Conservation (phyloP, 64 coral and sea anemone genomes). For the Astreopora myriophthalma region DNA sequence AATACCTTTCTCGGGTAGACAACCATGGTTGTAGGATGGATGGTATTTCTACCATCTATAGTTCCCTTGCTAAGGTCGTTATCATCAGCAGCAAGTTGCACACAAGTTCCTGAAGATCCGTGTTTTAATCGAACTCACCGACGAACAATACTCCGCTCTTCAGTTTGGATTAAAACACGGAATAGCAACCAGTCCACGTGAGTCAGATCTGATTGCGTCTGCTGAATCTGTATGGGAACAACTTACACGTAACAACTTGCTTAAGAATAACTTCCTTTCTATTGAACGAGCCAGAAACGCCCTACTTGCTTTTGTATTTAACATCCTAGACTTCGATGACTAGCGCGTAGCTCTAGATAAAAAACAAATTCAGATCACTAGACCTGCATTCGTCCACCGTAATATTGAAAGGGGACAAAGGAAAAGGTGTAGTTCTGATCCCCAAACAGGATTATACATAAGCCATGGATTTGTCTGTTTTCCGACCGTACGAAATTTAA, state of each 20-base stretch:
- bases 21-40: not conserved
- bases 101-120: not conserved
- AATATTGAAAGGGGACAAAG: constrained; percentile 25
- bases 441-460: not conserved
- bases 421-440: constrained; percentile 32
- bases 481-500: not conserved
- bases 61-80: not conserved
- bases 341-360: not conserved
- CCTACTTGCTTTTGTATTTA: not conserved
- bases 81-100: not conserved
- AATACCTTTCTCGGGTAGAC: not conserved
- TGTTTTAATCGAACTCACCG: not conserved
- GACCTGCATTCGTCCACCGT: not conserved
- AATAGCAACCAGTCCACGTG: not conserved
- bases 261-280: not conserved
- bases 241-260: not conserved
- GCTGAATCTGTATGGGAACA: constrained; percentile 51
- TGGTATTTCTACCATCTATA: constrained; percentile 3
- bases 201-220: constrained; percentile 31
- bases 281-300: constrained; percentile 5
- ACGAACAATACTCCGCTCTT: constrained; percentile 20
- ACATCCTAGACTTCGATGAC: constrained; percentile 16
- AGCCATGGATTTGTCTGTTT: constrained; percentile 1
- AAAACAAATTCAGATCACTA: not conserved
- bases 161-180: constrained; percentile 34